Evolutionary conservation across 2,113 vertebrate species (phyloP).

Genomic region (Tragelaphus buxtoni): DNA sequence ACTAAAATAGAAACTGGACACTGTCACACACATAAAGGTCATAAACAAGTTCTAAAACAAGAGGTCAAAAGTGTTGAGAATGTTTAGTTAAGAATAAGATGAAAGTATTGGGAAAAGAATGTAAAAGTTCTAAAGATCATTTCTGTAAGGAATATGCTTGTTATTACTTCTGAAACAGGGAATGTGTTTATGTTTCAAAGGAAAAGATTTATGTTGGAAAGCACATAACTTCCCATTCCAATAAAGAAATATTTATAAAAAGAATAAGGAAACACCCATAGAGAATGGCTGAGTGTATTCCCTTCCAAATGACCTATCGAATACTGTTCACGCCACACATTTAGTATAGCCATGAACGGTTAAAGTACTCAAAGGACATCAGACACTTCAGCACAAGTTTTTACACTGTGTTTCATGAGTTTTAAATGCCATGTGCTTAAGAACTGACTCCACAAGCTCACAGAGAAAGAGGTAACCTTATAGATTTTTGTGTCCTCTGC

Average conservation of each 20-base stretch:
- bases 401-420: background rate
- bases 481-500: background rate
- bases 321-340: background rate
- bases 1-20: background rate
- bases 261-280: slow-evolving; percentile 3
- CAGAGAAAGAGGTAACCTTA: background rate
- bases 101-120: background rate
- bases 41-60: background rate
- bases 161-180: background rate
- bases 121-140: slow-evolving; percentile 32
- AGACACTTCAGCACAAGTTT: background rate
- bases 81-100: background rate
- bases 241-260: slow-evolving; percentile 13
- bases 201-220: slow-evolving; percentile 1
- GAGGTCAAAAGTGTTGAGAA: background rate
- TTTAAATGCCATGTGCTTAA: slow-evolving; percentile 27
- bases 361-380: background rate
- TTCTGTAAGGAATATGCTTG: background rate
- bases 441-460: background rate
- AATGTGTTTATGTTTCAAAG: slow-evolving; percentile 28
- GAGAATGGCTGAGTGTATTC: background rate
- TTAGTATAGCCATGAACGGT: background rate
- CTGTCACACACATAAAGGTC: background rate
- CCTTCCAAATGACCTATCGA: background rate
- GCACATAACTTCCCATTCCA: slow-evolving; percentile 8